Evolutionary conservation across 2,888 invertebrate species (phyloP).

Genomic region (Melieria omissa): DNA sequence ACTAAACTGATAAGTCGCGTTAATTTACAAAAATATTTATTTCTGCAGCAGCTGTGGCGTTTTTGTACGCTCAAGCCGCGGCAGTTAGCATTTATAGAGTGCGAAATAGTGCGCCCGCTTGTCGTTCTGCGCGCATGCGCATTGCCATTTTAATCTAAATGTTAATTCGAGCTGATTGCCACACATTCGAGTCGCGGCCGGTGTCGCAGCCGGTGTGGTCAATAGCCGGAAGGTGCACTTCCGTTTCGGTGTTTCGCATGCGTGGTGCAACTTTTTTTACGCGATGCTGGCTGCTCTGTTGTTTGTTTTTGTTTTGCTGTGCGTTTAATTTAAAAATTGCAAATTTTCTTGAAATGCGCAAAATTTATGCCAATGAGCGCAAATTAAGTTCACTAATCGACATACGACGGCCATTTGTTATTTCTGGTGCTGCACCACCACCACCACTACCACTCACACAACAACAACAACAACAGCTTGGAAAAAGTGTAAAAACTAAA

Average conservation of each 20-base stretch:
- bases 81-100: too few species aligned
- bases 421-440: constrained; percentile 3
- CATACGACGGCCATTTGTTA: constrained; percentile 39
- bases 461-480: background rate
- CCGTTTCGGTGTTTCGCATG: background rate
- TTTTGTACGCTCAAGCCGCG: too few species aligned
- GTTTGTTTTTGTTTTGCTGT: background rate
- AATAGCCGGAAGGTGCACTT: constrained; percentile 20
- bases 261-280: background rate
- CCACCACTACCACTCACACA: background rate
- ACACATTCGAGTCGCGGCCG: background rate
- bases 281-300: background rate
- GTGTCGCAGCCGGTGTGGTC: background rate
- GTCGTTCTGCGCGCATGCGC: too few species aligned
- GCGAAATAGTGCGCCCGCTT: too few species aligned
- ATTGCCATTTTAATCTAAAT: too few species aligned
- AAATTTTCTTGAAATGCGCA: constrained; percentile 21
- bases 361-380: constrained; percentile 40
- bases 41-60: too few species aligned
- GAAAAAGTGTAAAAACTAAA: background rate
- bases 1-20: too few species aligned
- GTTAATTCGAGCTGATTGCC: too few species aligned
- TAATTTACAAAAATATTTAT: too few species aligned
- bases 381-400: constrained; percentile 45
- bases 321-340: constrained; percentile 29